Base-by-base conservation (phyloP, 2,797 vertebrate species). In the Periparus ater region DNA sequence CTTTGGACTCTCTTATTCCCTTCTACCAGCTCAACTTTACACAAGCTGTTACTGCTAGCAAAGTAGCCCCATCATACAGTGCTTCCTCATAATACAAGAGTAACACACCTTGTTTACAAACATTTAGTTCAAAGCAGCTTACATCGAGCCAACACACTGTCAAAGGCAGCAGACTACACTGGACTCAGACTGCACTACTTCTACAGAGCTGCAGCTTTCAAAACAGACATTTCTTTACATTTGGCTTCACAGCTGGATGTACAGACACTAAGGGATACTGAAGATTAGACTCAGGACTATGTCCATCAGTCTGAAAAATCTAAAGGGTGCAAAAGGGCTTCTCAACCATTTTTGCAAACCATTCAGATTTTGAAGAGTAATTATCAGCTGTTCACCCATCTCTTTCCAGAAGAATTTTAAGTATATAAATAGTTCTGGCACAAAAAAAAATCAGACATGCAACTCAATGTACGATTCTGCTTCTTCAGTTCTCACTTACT, bases 101-200 rank as follows among this genome's bases (percentile, higher is more conserved):
- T 9, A 67, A 47, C 26, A 57, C 11, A 72, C 13, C 15, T 22
- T 1, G 6, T 36, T 78, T 50, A 75, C 27, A 13, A 26, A 61
- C 17, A 34, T 3, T 11, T 20, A 68, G 42, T n/a, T 82, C 78
- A 89, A 79, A 79, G 71, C 34, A 72, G 38, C 19, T 79, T 44
- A 44, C 4, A 68, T 18, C 19, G 17, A 72, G 19, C 13, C 54
- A 84, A 81, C 32, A 67, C 11, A 9, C 12, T 47, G 47, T 25
- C 45, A 38, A 36, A 72, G 38, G 17, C 32, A 84, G 26, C 0
- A 0, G 80, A 67, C 38, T 60, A 68, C 0, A 0, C 9, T 38
- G 58, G 50, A 78, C 54, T 27, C 26, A 3, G 6, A 5, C 19
- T 32, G 23, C 26, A 25, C 13, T 72, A 18, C 65, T 57, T 17